Conservation (phyloP, 2,797 vertebrate genomes). For the Menidia menidia region DNA sequence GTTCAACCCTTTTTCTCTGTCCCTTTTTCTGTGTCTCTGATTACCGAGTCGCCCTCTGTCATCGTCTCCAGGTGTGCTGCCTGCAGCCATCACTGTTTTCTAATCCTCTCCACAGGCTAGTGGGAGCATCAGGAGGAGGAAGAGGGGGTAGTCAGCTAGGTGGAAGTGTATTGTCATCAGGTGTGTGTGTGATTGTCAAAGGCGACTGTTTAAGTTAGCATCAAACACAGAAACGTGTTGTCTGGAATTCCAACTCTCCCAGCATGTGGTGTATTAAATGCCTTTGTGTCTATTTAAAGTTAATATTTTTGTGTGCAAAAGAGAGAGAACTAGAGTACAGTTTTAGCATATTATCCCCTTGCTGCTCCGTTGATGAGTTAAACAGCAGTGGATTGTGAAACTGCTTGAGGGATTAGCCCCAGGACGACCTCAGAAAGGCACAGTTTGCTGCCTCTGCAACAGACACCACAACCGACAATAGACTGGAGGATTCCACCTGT, state of each 20-base stretch:
- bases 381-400: conserved; percentile 64
- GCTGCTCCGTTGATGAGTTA: conserved; percentile 55
- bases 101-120: conserved; percentile 5
- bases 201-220: neutral
- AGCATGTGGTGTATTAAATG: conserved; percentile 7
- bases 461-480: conserved; percentile 35
- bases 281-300: conserved; percentile 19
- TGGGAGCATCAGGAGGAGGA: conserved; percentile 3
- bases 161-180: conserved; percentile 16
- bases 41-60: conserved; percentile 27
- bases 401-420: conserved; percentile 65
- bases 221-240: neutral
- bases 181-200: conserved; percentile 16
- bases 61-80: neutral
- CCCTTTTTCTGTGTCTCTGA: conserved; percentile 8
- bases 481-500: conserved; percentile 38
- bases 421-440: conserved; percentile 57
- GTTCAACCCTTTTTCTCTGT: conserved; percentile 1
- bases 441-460: conserved; percentile 13
- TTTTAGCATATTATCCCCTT: conserved; percentile 9
- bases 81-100: neutral
- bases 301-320: neutral
- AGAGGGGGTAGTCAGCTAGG: neutral
- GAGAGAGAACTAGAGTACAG: neutral
- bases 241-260: conserved; percentile 22